Conservation (phyloP, 2,888 invertebrate genomes). For the Urechis unicinctus region DNA sequence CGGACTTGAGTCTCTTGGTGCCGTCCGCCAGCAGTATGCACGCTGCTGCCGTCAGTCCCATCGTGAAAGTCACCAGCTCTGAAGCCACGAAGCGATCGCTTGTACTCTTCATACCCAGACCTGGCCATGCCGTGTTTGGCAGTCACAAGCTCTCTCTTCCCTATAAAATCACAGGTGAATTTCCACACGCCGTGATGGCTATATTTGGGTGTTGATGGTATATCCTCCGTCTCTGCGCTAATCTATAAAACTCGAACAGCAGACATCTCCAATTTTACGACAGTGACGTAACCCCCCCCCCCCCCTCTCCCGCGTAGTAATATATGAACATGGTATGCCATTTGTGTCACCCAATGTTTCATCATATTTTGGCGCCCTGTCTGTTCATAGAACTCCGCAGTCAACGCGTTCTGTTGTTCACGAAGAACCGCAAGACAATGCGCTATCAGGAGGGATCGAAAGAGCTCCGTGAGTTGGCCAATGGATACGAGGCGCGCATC, state of each 20-base stretch:
- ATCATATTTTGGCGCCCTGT: no score
- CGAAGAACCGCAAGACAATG: slow-evolving; percentile 7
- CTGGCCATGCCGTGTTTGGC: slow-evolving; percentile 9
- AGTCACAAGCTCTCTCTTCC: slow-evolving; percentile 8
- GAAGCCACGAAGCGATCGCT: slow-evolving; percentile 1
- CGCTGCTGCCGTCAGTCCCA: slow-evolving; percentile 11
- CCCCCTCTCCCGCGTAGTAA: no score
- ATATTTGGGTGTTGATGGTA: neutral
- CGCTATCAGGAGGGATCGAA: slow-evolving; percentile 4
- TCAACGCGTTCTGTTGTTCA: slow-evolving; percentile 7
- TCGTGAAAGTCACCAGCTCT: slow-evolving; percentile 7
- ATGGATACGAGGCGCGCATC: slow-evolving; percentile 6
- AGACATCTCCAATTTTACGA: neutral
- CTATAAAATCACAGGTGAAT: neutral
- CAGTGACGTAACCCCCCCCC: no score
- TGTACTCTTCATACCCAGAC: slow-evolving; percentile 5
- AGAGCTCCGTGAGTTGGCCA: slow-evolving; percentile 5
- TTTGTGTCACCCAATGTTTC: no score
- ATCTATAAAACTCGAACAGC: neutral
- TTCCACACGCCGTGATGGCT: neutral
- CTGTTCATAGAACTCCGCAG: slow-evolving; percentile 3
- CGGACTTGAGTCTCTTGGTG: slow-evolving; percentile 7
- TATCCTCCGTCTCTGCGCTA: neutral
- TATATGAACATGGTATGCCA: no score
- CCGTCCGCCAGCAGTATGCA: neutral